Conservation (phyloP, 2,797 vertebrate genomes). For the Mionectes olivaceus region DNA sequence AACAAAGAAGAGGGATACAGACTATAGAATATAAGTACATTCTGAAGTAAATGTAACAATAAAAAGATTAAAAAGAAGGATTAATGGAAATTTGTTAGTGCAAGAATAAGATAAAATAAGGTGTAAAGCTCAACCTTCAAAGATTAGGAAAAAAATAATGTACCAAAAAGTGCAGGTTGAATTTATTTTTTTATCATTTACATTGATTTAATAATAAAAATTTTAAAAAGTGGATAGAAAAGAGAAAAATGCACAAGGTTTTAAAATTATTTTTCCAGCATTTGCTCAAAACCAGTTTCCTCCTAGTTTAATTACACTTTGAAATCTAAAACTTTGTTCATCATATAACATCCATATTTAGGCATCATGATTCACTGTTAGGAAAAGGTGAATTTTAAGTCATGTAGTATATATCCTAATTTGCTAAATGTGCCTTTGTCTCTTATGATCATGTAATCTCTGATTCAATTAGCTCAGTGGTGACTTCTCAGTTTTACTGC, state of each 20-base stretch:
- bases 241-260: background rate
- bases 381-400: constrained; percentile 63
- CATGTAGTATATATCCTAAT: constrained; percentile 34
- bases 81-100: background rate
- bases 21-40: background rate
- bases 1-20: background rate
- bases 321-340: constrained; percentile 20
- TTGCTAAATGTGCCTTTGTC: constrained; percentile 78
- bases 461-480: constrained; percentile 72
- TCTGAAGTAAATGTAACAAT: background rate
- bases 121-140: background rate
- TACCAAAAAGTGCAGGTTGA: background rate
- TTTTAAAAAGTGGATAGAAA: background rate
- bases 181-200: background rate
- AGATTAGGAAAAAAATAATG: background rate
- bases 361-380: constrained; percentile 17
- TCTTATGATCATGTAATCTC: constrained; percentile 53
- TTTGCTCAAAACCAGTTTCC: background rate
- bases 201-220: background rate
- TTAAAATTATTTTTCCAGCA: background rate
- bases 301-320: constrained; percentile 21
- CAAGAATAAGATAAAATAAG: background rate
- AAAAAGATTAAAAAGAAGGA: background rate
- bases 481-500: constrained; percentile 67
- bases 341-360: constrained; percentile 9